A percentile compares a stretch with the other conserved stretches of the same genome.
Evolutionary conservation across 2,113 vertebrate species (phyloP).

Genomic region (Beaufortia kweichowensis): DNA sequence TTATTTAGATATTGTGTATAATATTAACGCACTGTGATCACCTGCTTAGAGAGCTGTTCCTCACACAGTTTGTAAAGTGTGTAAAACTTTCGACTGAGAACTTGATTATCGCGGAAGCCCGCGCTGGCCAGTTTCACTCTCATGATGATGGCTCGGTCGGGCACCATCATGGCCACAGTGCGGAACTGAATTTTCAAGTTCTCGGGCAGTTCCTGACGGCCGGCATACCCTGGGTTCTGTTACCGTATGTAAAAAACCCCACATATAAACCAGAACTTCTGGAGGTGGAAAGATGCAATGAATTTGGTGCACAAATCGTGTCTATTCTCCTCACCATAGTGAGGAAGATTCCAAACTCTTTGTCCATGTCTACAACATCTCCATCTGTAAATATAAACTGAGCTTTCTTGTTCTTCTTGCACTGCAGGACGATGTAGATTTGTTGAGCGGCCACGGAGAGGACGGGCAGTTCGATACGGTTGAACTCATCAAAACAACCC

Average conservation of each 20-base stretch:
- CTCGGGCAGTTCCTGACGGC: slow-evolving; percentile 89
- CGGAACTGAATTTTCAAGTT: slow-evolving; percentile 90
- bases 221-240: slow-evolving; percentile 90
- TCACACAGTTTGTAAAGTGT: slow-evolving; percentile 90
- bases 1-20: background rate
- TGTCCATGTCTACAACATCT: slow-evolving; percentile 86
- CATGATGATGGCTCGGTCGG: slow-evolving; percentile 91
- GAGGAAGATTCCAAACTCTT: slow-evolving; percentile 91
- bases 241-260: slow-evolving; percentile 30
- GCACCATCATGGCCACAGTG: slow-evolving; percentile 91
- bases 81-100: slow-evolving; percentile 88
- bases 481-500: slow-evolving; percentile 95
- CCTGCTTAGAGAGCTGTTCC: slow-evolving; percentile 92
- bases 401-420: slow-evolving; percentile 84
- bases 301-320: too few relatives aligned
- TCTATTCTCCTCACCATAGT: slow-evolving; percentile 80
- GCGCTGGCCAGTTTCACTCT: slow-evolving; percentile 90
- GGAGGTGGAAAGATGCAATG: too few relatives aligned
- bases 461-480: slow-evolving; percentile 88
- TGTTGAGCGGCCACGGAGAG: slow-evolving; percentile 91
- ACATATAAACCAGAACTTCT: background rate
- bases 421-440: slow-evolving; percentile 87
- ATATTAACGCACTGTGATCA: slow-evolving; percentile 47
- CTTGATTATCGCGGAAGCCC: slow-evolving; percentile 86
- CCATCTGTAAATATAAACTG: slow-evolving; percentile 90